These are phyloP conservation scores for Ageneiosus marmoratus DNA, from an alignment of 2,113 vertebrate species.

Conservation along the genomic window DNA sequence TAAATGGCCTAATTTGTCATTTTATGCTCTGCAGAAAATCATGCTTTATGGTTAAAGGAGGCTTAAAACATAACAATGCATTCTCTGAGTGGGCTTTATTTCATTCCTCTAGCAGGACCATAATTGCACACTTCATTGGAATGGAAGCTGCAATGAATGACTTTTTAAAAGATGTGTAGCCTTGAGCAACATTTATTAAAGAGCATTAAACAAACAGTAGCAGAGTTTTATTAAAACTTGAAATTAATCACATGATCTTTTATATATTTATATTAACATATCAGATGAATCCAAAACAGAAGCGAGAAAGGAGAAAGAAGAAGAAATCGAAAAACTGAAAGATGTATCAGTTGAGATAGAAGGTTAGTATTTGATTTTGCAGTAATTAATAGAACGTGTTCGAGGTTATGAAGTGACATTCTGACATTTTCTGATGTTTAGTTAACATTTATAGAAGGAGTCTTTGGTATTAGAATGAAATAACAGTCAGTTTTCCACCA, in stretches of 20 bases:
- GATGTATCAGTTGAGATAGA: slow-evolving; percentile 24
- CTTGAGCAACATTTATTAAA: slow-evolving; percentile 12
- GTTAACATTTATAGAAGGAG: too few relatives aligned
- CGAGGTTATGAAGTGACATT: too few relatives aligned
- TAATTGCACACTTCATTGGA: slow-evolving; percentile 16
- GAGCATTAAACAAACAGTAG: neutral
- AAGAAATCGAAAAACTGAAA: slow-evolving; percentile 20
- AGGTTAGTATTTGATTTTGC: slow-evolving; percentile 18
- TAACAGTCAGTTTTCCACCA: too few relatives aligned
- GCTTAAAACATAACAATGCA: slow-evolving; percentile 15
- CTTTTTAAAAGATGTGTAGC: slow-evolving; percentile 31
- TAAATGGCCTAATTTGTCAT: slow-evolving; percentile 16
- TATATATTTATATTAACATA: neutral
- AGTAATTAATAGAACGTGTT: too few relatives aligned
- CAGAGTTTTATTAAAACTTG: slow-evolving; percentile 2
- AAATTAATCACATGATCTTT: slow-evolving; percentile 17
- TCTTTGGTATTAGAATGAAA: too few relatives aligned
- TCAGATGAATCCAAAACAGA: slow-evolving; percentile 3
- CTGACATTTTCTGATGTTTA: too few relatives aligned
- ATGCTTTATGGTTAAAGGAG: neutral
- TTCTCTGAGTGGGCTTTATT: slow-evolving; percentile 15
- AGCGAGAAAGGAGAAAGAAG: slow-evolving; percentile 15
- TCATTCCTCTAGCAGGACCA: slow-evolving; percentile 34
- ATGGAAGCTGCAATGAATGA: neutral
- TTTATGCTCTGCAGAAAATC: slow-evolving; percentile 29